Base-by-base conservation (phyloP, 2,113 vertebrate species). In the Lynx canadensis region DNA sequence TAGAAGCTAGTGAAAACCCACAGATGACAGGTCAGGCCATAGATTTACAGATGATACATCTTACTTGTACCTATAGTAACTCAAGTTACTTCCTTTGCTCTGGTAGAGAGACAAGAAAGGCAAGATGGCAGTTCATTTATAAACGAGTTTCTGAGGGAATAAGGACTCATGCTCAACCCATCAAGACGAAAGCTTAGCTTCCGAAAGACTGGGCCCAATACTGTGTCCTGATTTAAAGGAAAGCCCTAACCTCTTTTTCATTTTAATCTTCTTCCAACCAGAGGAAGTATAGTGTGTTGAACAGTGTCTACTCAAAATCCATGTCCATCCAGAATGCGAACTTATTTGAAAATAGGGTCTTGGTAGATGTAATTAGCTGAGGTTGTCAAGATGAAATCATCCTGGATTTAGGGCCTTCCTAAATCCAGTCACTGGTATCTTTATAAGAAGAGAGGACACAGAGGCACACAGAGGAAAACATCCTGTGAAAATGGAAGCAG, bases 1-100 rank as follows among this genome's bases (percentile, higher is more conserved):
- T 0, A 74, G 21, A 76, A 73, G 38, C 55, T 80, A 60, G 33
- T 65, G n/a, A 94, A 80, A 79, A 21, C n/a, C 8, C 83, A 3
- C n/a, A 14, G 0, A 1, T 41, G 16, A 31, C 21, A 36, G 16
- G 25, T 16, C 13, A n/a, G 29, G 45, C 13, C 63, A 52, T 0
- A 48, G 25, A 50, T 31, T 36, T 55, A 31, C 8, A 87, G 45
- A 52, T 7, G 21, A 73, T 2, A 50, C 8, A 6, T 45, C 29
- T 55, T 5, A 21, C 52, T 38, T 84, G 41, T 18, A 8, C 45
- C n/a, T 25, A 3, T 0, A 3, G 7, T 36, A 66, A 38, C 66
- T 80, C 29, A 23, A 48, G 45, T 18, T 13, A 7, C 27, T 8
- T 27, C 14, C 13, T 33, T 13, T 8, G 6, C 57, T 65, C 31